These are phyloP conservation scores for Talpa occidentalis DNA, from an alignment of 2,113 vertebrate species.

Conservation along the genomic window DNA sequence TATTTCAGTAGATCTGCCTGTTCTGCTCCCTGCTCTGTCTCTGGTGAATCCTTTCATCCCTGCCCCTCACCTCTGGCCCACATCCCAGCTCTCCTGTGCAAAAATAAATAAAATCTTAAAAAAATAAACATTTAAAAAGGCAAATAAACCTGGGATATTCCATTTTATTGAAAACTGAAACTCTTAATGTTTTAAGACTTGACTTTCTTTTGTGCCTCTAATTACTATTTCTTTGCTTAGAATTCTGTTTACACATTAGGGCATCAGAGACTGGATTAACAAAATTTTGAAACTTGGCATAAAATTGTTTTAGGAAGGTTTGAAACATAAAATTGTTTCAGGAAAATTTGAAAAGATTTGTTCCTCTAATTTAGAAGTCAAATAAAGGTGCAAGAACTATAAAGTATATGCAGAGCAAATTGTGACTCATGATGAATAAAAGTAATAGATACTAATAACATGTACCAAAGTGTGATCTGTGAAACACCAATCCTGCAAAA, in stretches of 20 bases:
- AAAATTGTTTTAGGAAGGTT: slow-evolving; percentile 7
- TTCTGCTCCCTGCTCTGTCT: too few species aligned
- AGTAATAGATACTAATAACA: background rate
- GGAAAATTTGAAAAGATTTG: background rate
- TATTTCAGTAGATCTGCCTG: too few species aligned
- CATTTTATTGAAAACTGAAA: slow-evolving; percentile 75
- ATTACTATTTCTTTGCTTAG: slow-evolving; percentile 69
- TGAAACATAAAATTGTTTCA: slow-evolving; percentile 12
- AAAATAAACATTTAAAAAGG: too few species aligned
- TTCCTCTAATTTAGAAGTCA: slow-evolving; percentile 1
- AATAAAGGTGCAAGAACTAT: background rate
- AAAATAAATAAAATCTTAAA: too few species aligned
- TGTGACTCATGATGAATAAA: background rate
- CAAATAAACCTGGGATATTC: slow-evolving; percentile 26
- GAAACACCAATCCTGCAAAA: background rate
- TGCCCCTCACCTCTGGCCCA: too few species aligned
- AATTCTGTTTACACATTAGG: slow-evolving; percentile 67
- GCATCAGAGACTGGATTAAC: slow-evolving; percentile 41
- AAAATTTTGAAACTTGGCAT: slow-evolving; percentile 45
- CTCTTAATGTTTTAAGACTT: slow-evolving; percentile 70
- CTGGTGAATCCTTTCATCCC: too few species aligned
- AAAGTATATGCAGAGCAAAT: background rate
- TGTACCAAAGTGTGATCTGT: background rate
- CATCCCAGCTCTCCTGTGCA: too few species aligned
- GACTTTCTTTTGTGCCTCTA: slow-evolving; percentile 50